A percentile compares a stretch with the other conserved stretches of the same genome.
These are phyloP conservation scores for Caerostris darwini DNA, from an alignment of 1,140 invertebrate species.

Conservation along the genomic window DNA sequence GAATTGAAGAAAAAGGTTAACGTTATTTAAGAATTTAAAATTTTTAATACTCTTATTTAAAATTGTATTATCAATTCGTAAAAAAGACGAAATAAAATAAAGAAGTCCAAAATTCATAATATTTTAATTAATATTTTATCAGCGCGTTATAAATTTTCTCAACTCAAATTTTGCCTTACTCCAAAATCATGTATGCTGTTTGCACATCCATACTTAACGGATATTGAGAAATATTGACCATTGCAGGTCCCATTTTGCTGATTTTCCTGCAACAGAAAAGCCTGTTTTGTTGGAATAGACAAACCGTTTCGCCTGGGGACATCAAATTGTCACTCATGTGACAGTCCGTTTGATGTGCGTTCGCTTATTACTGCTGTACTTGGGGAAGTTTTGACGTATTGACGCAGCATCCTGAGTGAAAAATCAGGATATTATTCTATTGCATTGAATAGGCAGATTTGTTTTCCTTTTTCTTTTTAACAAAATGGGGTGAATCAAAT, in stretches of 20 bases:
- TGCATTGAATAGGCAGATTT: not conserved
- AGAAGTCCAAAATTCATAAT: too few relatives aligned
- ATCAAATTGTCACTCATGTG: not conserved
- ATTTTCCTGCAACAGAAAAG: not conserved
- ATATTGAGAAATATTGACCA: not conserved
- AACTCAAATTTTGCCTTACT: too few relatives aligned
- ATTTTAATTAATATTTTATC: too few relatives aligned
- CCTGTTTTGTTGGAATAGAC: not conserved
- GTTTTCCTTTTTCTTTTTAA: not conserved
- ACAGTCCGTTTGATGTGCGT: slow-evolving; percentile 37
- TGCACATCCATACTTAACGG: not conserved
- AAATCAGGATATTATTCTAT: slow-evolving; percentile 27
- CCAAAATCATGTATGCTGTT: not conserved
- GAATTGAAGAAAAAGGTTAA: too few relatives aligned
- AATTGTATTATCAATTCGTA: too few relatives aligned
- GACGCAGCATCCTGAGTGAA: slow-evolving; percentile 31
- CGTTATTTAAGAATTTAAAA: too few relatives aligned
- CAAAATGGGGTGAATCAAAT: too few relatives aligned
- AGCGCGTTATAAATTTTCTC: too few relatives aligned
- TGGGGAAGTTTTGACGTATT: slow-evolving; percentile 42
- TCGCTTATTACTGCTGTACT: slow-evolving; percentile 41
- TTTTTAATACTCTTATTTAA: too few relatives aligned
- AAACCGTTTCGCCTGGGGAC: not conserved
- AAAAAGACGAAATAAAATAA: too few relatives aligned
- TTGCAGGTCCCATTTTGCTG: not conserved